Percentiles rank a stretch among this genome's conserved stretches.
Evolutionary conservation across 2,113 vertebrate species (phyloP).

Genomic region (Uria lomvia): DNA sequence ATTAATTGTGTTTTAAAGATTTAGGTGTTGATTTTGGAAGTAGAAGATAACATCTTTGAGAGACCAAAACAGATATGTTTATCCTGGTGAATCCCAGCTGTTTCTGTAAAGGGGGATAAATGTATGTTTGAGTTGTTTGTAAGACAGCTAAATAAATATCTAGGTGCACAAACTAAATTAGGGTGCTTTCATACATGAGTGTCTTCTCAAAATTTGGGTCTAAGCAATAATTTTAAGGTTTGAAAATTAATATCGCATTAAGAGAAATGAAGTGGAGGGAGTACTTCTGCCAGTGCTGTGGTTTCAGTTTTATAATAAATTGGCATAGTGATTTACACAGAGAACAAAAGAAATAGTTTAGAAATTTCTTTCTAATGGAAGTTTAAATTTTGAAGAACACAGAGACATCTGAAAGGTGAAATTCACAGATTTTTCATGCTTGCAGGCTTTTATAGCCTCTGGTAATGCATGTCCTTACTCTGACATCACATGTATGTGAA

Average conservation of each 20-base stretch:
- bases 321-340: neutral
- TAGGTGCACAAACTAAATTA: neutral
- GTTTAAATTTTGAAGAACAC: slow-evolving; percentile 58
- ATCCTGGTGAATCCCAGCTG: neutral
- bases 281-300: neutral
- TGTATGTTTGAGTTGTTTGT: neutral
- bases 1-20: neutral
- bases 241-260: neutral
- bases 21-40: neutral
- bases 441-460: slow-evolving; percentile 44
- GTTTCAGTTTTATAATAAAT: slow-evolving; percentile 6
- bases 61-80: neutral
- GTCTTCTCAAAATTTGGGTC: neutral
- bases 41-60: neutral
- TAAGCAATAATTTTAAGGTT: neutral
- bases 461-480: slow-evolving; percentile 36
- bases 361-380: slow-evolving; percentile 59
- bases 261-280: slow-evolving; percentile 23
- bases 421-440: slow-evolving; percentile 45
- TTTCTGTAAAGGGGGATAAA: neutral
- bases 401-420: slow-evolving; percentile 46
- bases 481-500: slow-evolving; percentile 52
- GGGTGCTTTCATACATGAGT: neutral
- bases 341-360: slow-evolving; percentile 27
- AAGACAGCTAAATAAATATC: neutral